Conservation (phyloP, 2,888 invertebrate genomes). For the Drosophila gaucha region DNA sequence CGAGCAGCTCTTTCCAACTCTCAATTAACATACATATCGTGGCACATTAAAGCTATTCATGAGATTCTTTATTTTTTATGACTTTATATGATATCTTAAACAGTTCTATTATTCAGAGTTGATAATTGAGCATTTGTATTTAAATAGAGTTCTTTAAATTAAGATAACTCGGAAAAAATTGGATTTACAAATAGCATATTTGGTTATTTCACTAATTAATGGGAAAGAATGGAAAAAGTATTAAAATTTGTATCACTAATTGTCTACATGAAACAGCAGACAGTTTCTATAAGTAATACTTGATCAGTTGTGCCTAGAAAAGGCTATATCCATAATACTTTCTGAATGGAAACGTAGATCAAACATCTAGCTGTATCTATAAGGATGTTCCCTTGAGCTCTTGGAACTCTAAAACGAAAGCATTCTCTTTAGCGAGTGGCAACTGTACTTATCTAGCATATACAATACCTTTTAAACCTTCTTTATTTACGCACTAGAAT, state of each 20-base stretch:
- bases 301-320: background rate
- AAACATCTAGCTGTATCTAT: too few relatives aligned
- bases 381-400: too few relatives aligned
- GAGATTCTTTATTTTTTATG: constrained; percentile 2
- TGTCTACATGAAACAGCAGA: too few relatives aligned
- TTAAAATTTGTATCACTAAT: background rate
- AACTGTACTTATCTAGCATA: too few relatives aligned
- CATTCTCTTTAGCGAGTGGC: too few relatives aligned
- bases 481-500: background rate
- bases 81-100: constrained; percentile 10
- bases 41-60: constrained; percentile 11
- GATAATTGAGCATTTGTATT: constrained; percentile 6
- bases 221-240: too few relatives aligned
- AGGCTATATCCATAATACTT: too few relatives aligned
- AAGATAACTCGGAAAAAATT: background rate
- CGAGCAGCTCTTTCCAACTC: constrained; percentile 30
- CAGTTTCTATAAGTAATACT: too few relatives aligned
- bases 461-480: too few relatives aligned
- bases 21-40: constrained; percentile 43
- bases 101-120: background rate
- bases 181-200: background rate
- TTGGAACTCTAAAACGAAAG: too few relatives aligned
- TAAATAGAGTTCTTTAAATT: background rate
- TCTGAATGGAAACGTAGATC: too few relatives aligned
- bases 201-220: background rate